Evolutionary conservation across 92 coral and sea anemone species (phyloP), one percentile per base, ranked within the genome.

Genomic region (Bergia sp.): DNA sequence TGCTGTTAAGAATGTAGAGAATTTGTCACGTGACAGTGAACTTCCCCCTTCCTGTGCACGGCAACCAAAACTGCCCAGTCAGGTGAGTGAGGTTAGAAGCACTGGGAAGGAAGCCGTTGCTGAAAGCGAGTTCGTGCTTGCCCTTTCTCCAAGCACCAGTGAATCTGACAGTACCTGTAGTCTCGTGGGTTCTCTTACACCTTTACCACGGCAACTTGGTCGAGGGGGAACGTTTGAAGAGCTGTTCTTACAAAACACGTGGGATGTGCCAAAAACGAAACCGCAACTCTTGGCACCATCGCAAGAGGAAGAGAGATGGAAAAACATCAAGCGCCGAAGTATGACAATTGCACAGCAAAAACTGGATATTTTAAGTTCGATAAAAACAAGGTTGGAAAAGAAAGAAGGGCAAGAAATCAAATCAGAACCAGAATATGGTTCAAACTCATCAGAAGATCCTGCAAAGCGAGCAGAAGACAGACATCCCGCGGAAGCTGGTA

Each of bases 131-230:
- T 81, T 81, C 15, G 12, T 55, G 5, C 85, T 55, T 15, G 85
- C 49, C 40, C 73, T 57, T 37, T 81, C 85, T 37, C 50, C 40
- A 36, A 80, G 67, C 29, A 36, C 79, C 37, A 77, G 81, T 77
- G 58, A 44, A 20, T 15, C 37, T 77, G 55, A 37, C 10, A 42
- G 37, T 77, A 15, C 81, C 5, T 43, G 49, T 2, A 76, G 80
- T 41, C 6, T 40, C 10, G 21, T 21, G 10, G 39, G 13, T 77
- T 43, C 44, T 9, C 55, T 41, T 6, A 7, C 13, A 42, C 16
- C 53, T 20, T n/a, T 77, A 43, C 73, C 44, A 1, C 72, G 1
- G 37, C 20, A 81, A 13, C 0, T 23, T 3, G 21, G 23, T 20
- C 44, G 23, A 18, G 72, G 37, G 72, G 37, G 15, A 53, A 81